Evolutionary conservation across 2,797 vertebrate genomes (phyloP), one percentile per base, ranked within the genome.

Genomic region (Acrossocheilus fasciatus): DNA sequence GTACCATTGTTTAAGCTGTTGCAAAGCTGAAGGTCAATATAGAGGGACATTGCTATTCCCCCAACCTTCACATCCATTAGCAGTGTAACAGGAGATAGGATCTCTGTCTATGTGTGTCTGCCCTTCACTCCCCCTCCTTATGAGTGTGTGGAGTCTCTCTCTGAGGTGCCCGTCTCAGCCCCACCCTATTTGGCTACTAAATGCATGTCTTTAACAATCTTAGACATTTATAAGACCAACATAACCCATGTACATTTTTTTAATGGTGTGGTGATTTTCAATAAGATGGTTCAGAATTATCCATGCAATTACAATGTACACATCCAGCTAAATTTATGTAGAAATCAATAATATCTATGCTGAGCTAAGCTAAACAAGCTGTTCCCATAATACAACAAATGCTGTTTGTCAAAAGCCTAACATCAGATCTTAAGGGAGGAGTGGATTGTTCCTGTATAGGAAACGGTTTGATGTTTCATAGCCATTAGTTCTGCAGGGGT

Each of bases 1-100:
- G 47, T 74, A 26, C 66, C 23, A 68, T 54, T 69, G 84, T 70
- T 73, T 52, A 82, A 43, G 78, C 26, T 47, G 54, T 73, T 79
- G 17, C 39, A 66, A 68, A 79, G 30, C 72, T 84, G 72, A 88
- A 88, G 84, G 89, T 86, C 87, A 82, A 68, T 80, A 82, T 64
- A 84, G 57, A 34, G 54, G 47, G 76, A 26, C 75, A 64, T 36
- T 59, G 74, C 34, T 30, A 26, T 76, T 74, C 34, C 76, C 30
- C 77, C 86, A 66, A 41, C 47, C 45, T 80, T 84, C 77, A 62
- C 66, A 69, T 82, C 59, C 74, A 85, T 90, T 90, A 87, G 79
- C 69, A 57, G 41, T 87, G 89, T 87, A 88, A 88, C 66, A 47
- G 54, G 73, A 89, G 89, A 86, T 54, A 64, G 45, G 36, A 64